These are phyloP conservation scores for Achatina immaculata DNA, from an alignment of 1,140 invertebrate species.

Conservation along the genomic window DNA sequence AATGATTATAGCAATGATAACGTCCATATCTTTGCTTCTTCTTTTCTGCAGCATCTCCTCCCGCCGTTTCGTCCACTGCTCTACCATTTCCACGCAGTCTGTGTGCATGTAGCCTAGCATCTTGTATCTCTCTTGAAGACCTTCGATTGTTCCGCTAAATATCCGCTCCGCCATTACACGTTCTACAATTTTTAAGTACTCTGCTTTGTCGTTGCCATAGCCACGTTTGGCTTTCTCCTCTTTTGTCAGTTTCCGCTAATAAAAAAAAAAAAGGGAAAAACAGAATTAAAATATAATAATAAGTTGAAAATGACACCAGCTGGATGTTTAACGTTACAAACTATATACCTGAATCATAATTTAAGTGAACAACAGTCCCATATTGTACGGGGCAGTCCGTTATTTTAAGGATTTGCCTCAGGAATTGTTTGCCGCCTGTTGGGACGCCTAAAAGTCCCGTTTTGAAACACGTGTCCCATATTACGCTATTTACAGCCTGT, in stretches of 20 bases:
- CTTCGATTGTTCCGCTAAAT: neutral
- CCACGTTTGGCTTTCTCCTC: slow-evolving; percentile 9
- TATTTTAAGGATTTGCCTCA: no score
- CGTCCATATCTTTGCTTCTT: slow-evolving; percentile 8
- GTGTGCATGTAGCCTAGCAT: slow-evolving; percentile 24
- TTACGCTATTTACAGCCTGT: no score
- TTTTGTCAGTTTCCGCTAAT: slow-evolving; percentile 10
- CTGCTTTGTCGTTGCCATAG: slow-evolving; percentile 15
- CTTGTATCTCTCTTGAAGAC: slow-evolving; percentile 7
- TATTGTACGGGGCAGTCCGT: no score
- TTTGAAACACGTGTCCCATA: no score
- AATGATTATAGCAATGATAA: neutral
- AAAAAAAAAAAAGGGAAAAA: neutral
- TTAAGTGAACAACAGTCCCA: no score
- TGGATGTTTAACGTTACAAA: neutral
- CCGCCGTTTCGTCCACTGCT: neutral
- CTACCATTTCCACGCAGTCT: slow-evolving; percentile 19
- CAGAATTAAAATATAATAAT: neutral
- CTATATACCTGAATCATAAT: no score
- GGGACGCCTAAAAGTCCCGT: no score
- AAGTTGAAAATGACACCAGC: neutral
- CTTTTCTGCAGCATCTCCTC: neutral
- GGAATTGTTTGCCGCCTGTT: no score
- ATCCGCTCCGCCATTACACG: slow-evolving; percentile 2
- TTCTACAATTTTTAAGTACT: slow-evolving; percentile 15